Percentiles rank a stretch among this genome's conserved stretches.
phyloP scores from a whole-genome alignment of 2,888 invertebrate species.

The Alloplasta piceator region DNA sequence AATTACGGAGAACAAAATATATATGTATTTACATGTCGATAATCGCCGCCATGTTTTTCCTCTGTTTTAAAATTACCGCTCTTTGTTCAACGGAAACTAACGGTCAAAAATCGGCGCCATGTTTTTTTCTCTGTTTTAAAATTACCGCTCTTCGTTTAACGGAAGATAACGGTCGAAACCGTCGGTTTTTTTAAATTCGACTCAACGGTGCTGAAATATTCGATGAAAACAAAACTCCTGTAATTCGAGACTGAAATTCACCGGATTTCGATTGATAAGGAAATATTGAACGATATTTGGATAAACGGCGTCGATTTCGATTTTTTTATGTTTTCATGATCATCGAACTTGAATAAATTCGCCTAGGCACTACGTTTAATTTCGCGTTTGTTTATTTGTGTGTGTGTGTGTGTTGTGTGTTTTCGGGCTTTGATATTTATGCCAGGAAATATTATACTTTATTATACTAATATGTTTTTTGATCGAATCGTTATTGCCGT shows the following conservation, averaged over 20 bases:
- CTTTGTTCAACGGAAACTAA: constrained; percentile 11
- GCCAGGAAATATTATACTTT: constrained; percentile 59
- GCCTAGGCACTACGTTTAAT: constrained; percentile 65
- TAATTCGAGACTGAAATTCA: too few species aligned
- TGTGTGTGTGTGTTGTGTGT: too few species aligned
- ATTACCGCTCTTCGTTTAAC: too few species aligned
- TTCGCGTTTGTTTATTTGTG: too few species aligned
- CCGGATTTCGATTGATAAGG: too few species aligned
- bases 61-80: too few species aligned
- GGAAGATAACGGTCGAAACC: constrained; percentile 13
- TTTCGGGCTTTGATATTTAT: constrained; percentile 63
- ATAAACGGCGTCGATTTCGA: constrained; percentile 36
- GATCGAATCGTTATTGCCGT: constrained; percentile 63
- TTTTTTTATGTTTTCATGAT: constrained; percentile 24
- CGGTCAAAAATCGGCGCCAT: constrained; percentile 25
- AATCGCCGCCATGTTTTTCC: constrained; percentile 26
- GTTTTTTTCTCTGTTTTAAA: constrained; percentile 15
- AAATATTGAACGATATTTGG: too few species aligned
- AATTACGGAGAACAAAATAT: background rate
- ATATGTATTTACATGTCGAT: constrained; percentile 1
- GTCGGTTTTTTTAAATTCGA: too few species aligned
- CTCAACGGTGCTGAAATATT: too few species aligned
- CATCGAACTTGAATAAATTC: constrained; percentile 64
- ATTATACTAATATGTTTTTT: constrained; percentile 52
- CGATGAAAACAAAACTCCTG: too few species aligned